Base-by-base conservation (phyloP, 2,113 vertebrate species). In the Bufo bufo region DNA sequence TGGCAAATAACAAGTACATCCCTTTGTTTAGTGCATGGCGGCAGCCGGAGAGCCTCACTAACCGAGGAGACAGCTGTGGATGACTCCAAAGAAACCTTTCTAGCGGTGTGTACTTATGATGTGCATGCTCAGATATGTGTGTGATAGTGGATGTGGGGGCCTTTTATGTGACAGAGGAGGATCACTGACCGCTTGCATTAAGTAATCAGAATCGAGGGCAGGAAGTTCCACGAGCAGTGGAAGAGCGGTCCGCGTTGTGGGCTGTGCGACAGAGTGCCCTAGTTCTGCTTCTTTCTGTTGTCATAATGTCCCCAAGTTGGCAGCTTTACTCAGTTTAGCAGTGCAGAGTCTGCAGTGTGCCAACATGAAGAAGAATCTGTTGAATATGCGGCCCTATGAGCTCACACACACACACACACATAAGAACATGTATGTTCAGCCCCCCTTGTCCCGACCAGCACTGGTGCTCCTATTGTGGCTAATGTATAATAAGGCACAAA, bases 41-140 rank as follows among this genome's bases (percentile, higher is more conserved):
- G 93, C 90, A 95, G 91, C 85, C 92, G 94, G 89, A 94, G 94
- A 90, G 94, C 90, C 90, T 93, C 95, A 0, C 95, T 95, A 0
- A 92, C 93, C 77, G 98, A 99, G 90, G 97, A 98, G 59, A 85
- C 95, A 84, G 94, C 93, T 33, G 95, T 95, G 5, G 95, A 95
- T 6, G 96, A 99, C 91, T 96, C 96, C 45, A 96, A 95, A 90
- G 92, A 96, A 87, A 93, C 96, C 33, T 92, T 96, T 79, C 87
- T 97, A 52, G 92, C 95, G 94, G 97, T 99, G 91, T 93, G 95
- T 94, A 90, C 49, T 14, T 23, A 0, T 54, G 33, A 33, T 33
- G 9, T 23, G 11, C 14, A 23, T 49, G 43, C 13, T 23, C 77
- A 50, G 17, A 52, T 52, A 12, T 11, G 19, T 71, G 14, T 4